Base-by-base conservation (phyloP, 2,113 vertebrate genomes). In the Mobula birostris region DNA sequence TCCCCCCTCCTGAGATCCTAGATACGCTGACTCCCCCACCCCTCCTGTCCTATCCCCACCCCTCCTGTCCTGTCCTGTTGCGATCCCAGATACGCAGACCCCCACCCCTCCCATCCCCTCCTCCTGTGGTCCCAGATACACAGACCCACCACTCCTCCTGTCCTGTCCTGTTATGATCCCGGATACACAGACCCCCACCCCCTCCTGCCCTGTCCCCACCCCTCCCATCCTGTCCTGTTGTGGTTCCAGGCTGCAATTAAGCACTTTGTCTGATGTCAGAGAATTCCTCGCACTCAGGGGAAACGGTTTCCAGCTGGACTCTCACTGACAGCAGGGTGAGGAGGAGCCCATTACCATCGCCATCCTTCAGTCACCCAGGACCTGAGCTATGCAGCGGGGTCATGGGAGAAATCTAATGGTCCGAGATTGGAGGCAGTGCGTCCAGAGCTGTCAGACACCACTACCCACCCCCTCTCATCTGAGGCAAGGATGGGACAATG, bases 331-430 rank as follows among this genome's bases (percentile, higher is more conserved):
- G 85, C 32, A 2, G 61, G n/a, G 58, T 32, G 61, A 66, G 85
- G 58, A 90, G 85, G 85, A 66, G 61, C 29, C 85, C 85, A 90
- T 90, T 66, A 90, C 61, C 63, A 63, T 90, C 66, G 6, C 29
- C 17, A 90, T 2, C 85, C 85, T 90, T 90, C 85, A 90, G 63
- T 90, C 85, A 90, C 29, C 61, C 85, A 90, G 85, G 61, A 36
- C 14, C 83, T 90, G 85, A 66, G 61, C 85, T 90, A 68, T 90
- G 85, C 58, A 1, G 61, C 12, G 7, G 63, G 85, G 85, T 90
- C 85, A n/a, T 90, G 85, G 85, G 85, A 90, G 61, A 90, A 32
- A n/a, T 1, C 29, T 1, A 66, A 90, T 66, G 85, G 85, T 66
- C 85, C 29, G 61, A 90, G 61, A 68, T 8, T 32, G 61, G 85